Conservation (phyloP, 2,888 invertebrate genomes). For the Lacanobia wlatinum region DNA sequence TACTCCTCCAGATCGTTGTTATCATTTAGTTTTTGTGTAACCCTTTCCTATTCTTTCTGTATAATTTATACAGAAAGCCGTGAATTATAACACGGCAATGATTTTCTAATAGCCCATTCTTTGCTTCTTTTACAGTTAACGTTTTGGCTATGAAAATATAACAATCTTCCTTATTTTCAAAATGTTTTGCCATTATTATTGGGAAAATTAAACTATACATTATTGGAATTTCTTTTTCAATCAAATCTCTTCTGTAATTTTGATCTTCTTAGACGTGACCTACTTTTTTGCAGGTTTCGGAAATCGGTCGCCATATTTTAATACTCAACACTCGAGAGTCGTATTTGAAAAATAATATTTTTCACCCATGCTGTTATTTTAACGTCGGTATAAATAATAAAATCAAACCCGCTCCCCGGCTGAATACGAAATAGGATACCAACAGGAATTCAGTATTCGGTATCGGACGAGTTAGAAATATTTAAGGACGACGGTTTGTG, state of each 20-base stretch:
- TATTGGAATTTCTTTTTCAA: neutral
- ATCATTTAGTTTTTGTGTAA: no score
- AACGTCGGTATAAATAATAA: constrained; percentile 63
- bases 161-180: no score
- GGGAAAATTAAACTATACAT: no score
- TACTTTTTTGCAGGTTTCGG: neutral
- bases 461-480: constrained; percentile 62
- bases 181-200: no score
- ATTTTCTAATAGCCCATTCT: no score
- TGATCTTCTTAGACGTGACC: neutral
- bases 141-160: no score
- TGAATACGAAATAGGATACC: constrained; percentile 71
- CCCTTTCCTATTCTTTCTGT: no score
- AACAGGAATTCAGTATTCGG: constrained; percentile 70
- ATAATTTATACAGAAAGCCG: no score
- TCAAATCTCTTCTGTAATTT: neutral
- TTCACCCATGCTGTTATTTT: constrained; percentile 54
- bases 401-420: constrained; percentile 62
- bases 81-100: no score
- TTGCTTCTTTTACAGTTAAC: no score
- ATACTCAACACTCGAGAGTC: neutral
- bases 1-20: no score
- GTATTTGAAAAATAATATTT: constrained; percentile 22
- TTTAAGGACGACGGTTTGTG: constrained; percentile 25
- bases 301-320: neutral